Conservation (phyloP, 2,797 vertebrate genomes). For the Anguilla megastoma region DNA sequence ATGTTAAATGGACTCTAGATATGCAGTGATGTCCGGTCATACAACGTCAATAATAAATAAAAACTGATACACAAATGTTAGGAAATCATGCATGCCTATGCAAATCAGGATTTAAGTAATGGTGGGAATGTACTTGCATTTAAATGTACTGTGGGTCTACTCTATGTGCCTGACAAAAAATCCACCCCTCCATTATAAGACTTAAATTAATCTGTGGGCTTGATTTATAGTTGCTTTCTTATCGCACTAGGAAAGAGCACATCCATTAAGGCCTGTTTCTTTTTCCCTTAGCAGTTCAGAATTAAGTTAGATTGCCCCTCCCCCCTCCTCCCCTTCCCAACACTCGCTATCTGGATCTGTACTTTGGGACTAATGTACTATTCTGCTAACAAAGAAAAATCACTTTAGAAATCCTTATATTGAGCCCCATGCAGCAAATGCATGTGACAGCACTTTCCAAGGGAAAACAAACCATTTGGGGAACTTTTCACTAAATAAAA, state of each 20-base stretch:
- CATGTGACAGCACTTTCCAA: slow-evolving; percentile 22
- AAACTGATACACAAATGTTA: no score
- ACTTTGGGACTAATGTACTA: slow-evolving; percentile 23
- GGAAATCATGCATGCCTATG: no score
- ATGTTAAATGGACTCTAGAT: no score
- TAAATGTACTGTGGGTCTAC: neutral
- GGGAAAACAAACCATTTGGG: slow-evolving; percentile 16
- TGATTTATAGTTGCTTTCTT: slow-evolving; percentile 34
- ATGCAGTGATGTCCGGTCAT: no score
- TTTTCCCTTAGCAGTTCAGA: slow-evolving; percentile 16
- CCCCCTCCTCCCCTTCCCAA: neutral
- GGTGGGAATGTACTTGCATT: neutral
- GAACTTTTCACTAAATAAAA: slow-evolving; percentile 16
- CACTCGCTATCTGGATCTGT: slow-evolving; percentile 19
- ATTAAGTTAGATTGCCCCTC: slow-evolving; percentile 17
- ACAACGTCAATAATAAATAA: no score
- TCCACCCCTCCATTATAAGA: neutral
- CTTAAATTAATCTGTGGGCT: slow-evolving; percentile 16
- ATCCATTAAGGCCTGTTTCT: slow-evolving; percentile 27
- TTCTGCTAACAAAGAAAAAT: slow-evolving; percentile 18
- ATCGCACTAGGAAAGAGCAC: slow-evolving; percentile 31
- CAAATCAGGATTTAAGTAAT: neutral
- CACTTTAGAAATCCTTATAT: slow-evolving; percentile 12
- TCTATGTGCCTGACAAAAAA: neutral
- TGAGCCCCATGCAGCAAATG: neutral